A percentile compares a stretch with the other conserved stretches of the same genome.
phyloP scores from a whole-genome alignment of 2,888 invertebrate genomes.

The Carabus problematicus region DNA sequence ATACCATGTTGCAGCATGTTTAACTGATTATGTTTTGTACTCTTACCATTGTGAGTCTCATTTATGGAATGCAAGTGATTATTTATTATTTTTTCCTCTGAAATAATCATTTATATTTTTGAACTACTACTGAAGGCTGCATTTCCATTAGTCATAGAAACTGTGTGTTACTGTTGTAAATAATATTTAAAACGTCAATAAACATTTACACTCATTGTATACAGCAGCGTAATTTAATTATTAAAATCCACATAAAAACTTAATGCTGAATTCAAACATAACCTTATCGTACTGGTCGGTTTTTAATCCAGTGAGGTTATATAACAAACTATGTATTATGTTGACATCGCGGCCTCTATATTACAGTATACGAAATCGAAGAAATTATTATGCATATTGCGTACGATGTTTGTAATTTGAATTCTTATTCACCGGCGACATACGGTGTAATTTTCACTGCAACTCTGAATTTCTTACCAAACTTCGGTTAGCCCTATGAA shows the following conservation, averaged over 20 bases:
- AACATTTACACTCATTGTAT: constrained; percentile 39
- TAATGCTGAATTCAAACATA: neutral
- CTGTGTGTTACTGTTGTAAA: constrained; percentile 38
- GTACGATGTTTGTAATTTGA: no score
- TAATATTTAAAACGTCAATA: constrained; percentile 37
- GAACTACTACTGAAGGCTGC: constrained; percentile 31
- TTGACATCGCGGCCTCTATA: constrained; percentile 5
- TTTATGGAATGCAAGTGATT: no score
- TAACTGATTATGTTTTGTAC: no score
- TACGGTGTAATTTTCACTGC: constrained; percentile 13
- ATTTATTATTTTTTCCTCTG: neutral
- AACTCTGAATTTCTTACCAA: constrained; percentile 13
- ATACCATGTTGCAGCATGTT: no score
- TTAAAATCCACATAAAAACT: neutral
- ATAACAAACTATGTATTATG: neutral
- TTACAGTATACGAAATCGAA: constrained; percentile 13
- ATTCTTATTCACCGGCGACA: constrained; percentile 1
- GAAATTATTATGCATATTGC: constrained; percentile 7
- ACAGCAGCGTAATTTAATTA: neutral
- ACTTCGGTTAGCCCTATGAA: constrained; percentile 8
- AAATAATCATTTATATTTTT: constrained; percentile 8
- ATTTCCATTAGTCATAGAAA: constrained; percentile 37
- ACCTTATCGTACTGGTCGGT: neutral
- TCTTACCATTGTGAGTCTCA: no score
- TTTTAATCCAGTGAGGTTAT: neutral